These are phyloP conservation scores for Cephalopterus ornatus DNA, from an alignment of 2,113 vertebrate genomes.

Conservation along the genomic window DNA sequence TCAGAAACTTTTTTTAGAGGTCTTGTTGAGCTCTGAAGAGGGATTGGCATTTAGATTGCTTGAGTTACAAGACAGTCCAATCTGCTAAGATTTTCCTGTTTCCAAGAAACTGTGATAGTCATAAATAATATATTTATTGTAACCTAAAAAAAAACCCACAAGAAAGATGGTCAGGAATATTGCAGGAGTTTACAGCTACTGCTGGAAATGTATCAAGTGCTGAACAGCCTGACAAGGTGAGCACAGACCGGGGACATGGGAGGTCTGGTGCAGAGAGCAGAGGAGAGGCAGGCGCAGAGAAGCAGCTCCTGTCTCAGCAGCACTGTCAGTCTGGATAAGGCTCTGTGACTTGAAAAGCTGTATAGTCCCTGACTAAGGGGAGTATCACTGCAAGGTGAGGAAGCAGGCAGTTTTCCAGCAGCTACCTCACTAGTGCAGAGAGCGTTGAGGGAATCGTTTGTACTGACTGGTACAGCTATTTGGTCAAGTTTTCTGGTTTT, in stretches of 20 bases:
- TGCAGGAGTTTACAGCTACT: background rate
- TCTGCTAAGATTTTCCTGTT: background rate
- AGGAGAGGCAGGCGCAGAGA: rapidly evolving
- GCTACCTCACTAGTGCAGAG: background rate
- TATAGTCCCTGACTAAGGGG: background rate
- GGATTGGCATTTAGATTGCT: background rate
- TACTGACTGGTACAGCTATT: background rate
- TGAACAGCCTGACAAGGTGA: rapidly evolving
- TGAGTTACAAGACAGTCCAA: background rate
- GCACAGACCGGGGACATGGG: rapidly evolving
- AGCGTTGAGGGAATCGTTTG: background rate
- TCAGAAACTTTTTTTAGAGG: background rate
- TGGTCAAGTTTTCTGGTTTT: background rate
- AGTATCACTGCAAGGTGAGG: background rate
- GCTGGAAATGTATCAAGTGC: background rate
- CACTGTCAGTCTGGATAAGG: background rate
- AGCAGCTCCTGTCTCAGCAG: background rate
- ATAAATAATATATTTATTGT: background rate
- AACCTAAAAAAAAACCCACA: background rate
- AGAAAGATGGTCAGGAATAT: background rate
- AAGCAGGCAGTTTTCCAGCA: background rate
- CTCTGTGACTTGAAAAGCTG: background rate
- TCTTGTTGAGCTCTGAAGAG: background rate
- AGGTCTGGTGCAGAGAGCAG: background rate
- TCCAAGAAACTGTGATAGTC: background rate